Evolutionary conservation across 2,113 vertebrate species (phyloP), one percentile per base, ranked within the genome.

Genomic region (Megaleporinus macrocephalus): DNA sequence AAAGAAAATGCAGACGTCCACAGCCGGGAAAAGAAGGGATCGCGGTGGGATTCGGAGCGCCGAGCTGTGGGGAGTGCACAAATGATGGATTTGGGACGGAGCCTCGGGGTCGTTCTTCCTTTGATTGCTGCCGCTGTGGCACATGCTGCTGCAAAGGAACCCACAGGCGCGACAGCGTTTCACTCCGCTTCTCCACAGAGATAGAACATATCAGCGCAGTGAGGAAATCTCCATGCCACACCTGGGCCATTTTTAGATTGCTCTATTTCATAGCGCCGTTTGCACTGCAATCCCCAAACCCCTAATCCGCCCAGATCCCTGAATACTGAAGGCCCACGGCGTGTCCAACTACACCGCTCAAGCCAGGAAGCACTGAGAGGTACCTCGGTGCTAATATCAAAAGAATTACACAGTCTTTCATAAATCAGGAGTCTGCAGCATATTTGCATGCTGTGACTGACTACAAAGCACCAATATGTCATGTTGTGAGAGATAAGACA

Each of bases 251-350:
- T 90, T 91, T 87, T 85, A 86, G 90, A 89, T 89, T 84, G 76
- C 80, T 89, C 65, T 87, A 77, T 90, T 89, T 88, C 81, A 70
- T 73, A 86, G 87, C 88, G 86, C 88, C 82, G 87, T 90, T 90
- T 89, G 87, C 91, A 86, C 83, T 74, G 86, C 73, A 78, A 87
- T 90, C 81, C 70, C 78, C 90, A 93, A 92, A 73, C 92, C 92
- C 88, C 78, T 90, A 92, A 94, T 93, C 88, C 87, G 63, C 59
- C 36, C 71, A 85, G 70, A 92, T 91, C 84, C 87, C 68, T 65
- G 86, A 90, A 90, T 88, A 88, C 89, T 41, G 78, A 89, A 90
- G 76, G 86, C 74, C 79, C 68, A 73, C 74, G 66, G 76, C 81
- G 80, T 83, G 81, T 72, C 47, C 73, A 55, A 80, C 83, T 26